Percentiles rank a stretch among this genome's conserved stretches.
These are phyloP conservation scores for Microtus montanus DNA, from an alignment of 2,113 vertebrate genomes.

Conservation along the genomic window DNA sequence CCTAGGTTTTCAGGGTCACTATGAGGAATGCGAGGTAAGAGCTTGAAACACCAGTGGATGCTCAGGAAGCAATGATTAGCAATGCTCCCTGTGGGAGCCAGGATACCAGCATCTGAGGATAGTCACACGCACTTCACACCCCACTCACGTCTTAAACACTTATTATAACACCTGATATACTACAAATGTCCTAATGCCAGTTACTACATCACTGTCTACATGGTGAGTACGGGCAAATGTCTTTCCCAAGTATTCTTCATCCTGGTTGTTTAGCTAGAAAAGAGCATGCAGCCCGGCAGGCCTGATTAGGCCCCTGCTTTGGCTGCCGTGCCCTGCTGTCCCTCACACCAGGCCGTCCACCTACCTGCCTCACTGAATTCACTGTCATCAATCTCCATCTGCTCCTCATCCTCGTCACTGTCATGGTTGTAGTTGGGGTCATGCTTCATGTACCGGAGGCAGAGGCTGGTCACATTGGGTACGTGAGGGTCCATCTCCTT, in stretches of 20 bases:
- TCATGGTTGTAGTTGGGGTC: slow-evolving; percentile 97
- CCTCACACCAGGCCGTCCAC: slow-evolving; percentile 1
- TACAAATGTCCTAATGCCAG: neutral
- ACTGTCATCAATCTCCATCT: slow-evolving; percentile 92
- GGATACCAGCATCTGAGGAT: neutral
- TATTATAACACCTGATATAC: neutral
- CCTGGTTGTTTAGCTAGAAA: neutral
- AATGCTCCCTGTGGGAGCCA: neutral
- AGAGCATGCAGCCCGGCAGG: neutral
- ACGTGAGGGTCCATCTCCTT: slow-evolving; percentile 94
- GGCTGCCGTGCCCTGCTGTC: neutral
- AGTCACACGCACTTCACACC: neutral
- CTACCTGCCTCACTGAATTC: slow-evolving; percentile 92
- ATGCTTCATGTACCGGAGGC: slow-evolving; percentile 93
- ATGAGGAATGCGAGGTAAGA: neutral
- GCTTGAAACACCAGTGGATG: neutral
- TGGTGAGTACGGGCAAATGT: neutral
- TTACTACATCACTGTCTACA: neutral
- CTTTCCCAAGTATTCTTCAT: neutral
- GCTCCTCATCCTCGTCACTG: slow-evolving; percentile 89
- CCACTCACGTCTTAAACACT: neutral
- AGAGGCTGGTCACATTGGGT: slow-evolving; percentile 89
- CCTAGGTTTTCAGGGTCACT: neutral
- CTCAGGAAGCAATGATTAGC: neutral
- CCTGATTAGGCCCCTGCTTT: neutral